phyloP scores from a whole-genome alignment of 2,888 invertebrate genomes.

The Eupelmus urozonus region DNA sequence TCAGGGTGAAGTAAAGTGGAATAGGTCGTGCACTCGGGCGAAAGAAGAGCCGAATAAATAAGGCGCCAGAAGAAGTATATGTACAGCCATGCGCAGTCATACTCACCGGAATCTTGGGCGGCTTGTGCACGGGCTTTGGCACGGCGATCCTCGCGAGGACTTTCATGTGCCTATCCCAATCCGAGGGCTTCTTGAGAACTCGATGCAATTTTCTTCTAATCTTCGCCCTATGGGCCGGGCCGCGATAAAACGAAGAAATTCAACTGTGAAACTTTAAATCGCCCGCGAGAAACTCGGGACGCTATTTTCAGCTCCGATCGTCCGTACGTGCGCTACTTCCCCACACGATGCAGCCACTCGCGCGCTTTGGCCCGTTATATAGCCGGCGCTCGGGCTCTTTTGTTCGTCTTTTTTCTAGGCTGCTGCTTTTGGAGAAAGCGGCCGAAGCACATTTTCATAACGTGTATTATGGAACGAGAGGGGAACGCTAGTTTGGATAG shows the following conservation, averaged over 20 bases:
- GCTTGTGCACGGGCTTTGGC: conserved; percentile 63
- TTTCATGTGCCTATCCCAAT: conserved; percentile 68
- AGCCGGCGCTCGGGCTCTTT: neutral
- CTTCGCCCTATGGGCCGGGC: conserved; percentile 58
- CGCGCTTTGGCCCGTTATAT: too few relatives aligned
- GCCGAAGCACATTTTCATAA: conserved; percentile 12
- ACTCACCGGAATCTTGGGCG: conserved; percentile 61
- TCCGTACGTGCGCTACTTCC: conserved; percentile 17
- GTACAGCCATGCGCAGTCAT: neutral
- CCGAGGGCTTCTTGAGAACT: conserved; percentile 63
- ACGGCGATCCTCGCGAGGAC: conserved; percentile 64
- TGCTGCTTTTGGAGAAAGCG: neutral
- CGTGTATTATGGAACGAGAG: neutral
- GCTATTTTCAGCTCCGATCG: conserved; percentile 32
- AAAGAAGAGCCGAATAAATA: conserved; percentile 45
- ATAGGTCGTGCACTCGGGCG: conserved; percentile 17
- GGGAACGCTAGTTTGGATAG: too few relatives aligned
- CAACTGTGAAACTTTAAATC: conserved; percentile 50
- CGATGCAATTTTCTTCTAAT: conserved; percentile 63
- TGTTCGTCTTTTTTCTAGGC: neutral
- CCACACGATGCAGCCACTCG: neutral
- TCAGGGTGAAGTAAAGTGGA: conserved; percentile 16
- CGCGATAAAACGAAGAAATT: conserved; percentile 50
- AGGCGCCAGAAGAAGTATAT: neutral
- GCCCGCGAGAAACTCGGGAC: conserved; percentile 30